These are phyloP conservation scores for Leptogaster cylindrica DNA, from an alignment of 2,888 invertebrate genomes.

Conservation along the genomic window DNA sequence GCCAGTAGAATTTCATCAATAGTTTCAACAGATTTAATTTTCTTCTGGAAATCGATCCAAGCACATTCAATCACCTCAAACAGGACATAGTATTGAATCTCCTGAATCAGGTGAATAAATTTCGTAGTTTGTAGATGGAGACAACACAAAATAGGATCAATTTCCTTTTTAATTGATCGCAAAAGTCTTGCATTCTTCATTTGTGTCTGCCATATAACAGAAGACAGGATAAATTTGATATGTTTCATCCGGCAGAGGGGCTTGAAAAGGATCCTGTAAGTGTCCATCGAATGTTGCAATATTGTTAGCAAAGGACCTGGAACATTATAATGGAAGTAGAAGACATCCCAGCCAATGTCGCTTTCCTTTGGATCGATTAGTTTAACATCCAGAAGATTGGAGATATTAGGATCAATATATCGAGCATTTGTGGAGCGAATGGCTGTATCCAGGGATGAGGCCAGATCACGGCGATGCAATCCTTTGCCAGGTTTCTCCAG, in stretches of 20 bases:
- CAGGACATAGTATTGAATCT: constrained; percentile 89
- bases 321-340: constrained; percentile 60
- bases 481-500: constrained; percentile 85
- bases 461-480: constrained; percentile 86
- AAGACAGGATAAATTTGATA: constrained; percentile 60
- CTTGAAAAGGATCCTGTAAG: constrained; percentile 59
- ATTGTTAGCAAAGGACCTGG: constrained; percentile 61
- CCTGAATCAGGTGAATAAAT: constrained; percentile 62
- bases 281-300: constrained; percentile 60
- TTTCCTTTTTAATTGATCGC: constrained; percentile 53
- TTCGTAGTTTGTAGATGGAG: constrained; percentile 60
- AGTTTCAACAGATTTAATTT: constrained; percentile 77
- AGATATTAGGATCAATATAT: constrained; percentile 89
- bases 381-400: constrained; percentile 85
- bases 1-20: constrained; percentile 87
- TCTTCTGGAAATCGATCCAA: constrained; percentile 84
- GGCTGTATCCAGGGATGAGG: constrained; percentile 82
- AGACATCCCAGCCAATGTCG: constrained; percentile 61
- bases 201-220: constrained; percentile 62
- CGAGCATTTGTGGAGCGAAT: constrained; percentile 93
- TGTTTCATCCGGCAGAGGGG: constrained; percentile 62
- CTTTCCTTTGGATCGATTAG: constrained; percentile 63
- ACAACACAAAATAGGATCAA: constrained; percentile 56
- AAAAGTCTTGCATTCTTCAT: constrained; percentile 60
- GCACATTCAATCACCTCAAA: constrained; percentile 95